A percentile compares a stretch with the other conserved stretches of the same genome.
phyloP scores from a whole-genome alignment of 2,888 invertebrate species.

The Synergus umbraculus region DNA sequence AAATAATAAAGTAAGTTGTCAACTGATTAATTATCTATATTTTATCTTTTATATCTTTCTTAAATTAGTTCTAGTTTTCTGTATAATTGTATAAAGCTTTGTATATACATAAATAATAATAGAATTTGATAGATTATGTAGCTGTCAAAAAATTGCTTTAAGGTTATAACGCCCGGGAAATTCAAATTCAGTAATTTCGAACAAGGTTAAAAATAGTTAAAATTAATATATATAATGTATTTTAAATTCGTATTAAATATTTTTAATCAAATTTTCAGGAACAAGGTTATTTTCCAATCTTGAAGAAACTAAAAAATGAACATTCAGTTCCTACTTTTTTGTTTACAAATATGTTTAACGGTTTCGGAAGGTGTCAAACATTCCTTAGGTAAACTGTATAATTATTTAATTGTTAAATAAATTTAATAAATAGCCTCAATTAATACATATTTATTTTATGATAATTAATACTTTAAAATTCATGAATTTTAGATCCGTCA shows the following conservation, averaged over 20 bases:
- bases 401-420: not conserved
- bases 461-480: constrained; percentile 49
- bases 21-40: not conserved
- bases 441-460: constrained; percentile 14
- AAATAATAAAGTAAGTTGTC: not conserved
- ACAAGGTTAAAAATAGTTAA: not conserved
- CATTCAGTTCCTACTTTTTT: not conserved
- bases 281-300: not conserved
- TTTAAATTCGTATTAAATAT: not conserved
- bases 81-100: not conserved
- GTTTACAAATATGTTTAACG: constrained; percentile 2
- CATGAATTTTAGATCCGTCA: constrained; percentile 79
- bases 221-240: not conserved
- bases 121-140: not conserved
- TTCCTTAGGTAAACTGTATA: not conserved
- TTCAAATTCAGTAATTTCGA: not conserved
- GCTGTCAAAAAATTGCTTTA: not conserved
- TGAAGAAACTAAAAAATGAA: constrained; percentile 6
- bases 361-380: not conserved
- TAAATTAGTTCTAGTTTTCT: not conserved
- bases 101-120: not conserved
- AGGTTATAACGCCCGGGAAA: constrained; percentile 16
- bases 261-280: not conserved
- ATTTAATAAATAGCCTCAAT: not conserved
- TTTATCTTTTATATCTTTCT: not conserved